Base-by-base conservation (phyloP, 35 echinoderm and acorn worm species). In the Heliocidaris erythrogramma region DNA sequence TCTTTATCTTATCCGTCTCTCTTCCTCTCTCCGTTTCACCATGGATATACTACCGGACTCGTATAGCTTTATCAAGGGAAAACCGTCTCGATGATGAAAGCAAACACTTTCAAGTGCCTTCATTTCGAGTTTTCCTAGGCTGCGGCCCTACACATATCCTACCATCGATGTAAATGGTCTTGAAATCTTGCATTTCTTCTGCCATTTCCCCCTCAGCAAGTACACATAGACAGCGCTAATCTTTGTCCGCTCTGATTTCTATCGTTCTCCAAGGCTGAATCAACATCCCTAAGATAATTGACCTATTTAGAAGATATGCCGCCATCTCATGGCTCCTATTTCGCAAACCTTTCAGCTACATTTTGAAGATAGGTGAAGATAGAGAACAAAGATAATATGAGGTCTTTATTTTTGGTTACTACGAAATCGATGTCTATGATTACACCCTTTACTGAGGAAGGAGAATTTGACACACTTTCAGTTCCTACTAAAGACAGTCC, bases 171-270 rank as follows among this genome's bases (percentile, higher is more conserved):
- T 27, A 78, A 18, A 78, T 18, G 65, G 65, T 78, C 65, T 78
- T 78, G 24, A 78, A 78, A 27, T 78, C 65, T 18, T 78, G 65
- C 65, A n/a, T 78, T 78, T n/a, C 65, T 78, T 27, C 65, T 78
- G 18, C 52, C 52, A 56, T 78, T 21, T 78, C 21, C 65, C 65
- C 27, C 65, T n/a, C 65, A 78, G 65, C 65, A 78, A 3, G 65
- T 78, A 78, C 65, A 78, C 65, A 78, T 78, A 78, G 61, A 27
- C 61, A 71, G 65, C 21, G 65, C 5, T 78, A 78, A 78, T 78
- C 65, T 78, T 78, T 78, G 18, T 78, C 65, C 65, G 65, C 65
- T 78, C 65, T 78, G 65, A 78, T 78, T 78, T 78, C 21, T 78
- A 78, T 78, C 65, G 17, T 78, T 78, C 65, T 78, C 18, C 65